Base-by-base conservation (phyloP, 2,797 vertebrate species). In the Danio jaintianensis region DNA sequence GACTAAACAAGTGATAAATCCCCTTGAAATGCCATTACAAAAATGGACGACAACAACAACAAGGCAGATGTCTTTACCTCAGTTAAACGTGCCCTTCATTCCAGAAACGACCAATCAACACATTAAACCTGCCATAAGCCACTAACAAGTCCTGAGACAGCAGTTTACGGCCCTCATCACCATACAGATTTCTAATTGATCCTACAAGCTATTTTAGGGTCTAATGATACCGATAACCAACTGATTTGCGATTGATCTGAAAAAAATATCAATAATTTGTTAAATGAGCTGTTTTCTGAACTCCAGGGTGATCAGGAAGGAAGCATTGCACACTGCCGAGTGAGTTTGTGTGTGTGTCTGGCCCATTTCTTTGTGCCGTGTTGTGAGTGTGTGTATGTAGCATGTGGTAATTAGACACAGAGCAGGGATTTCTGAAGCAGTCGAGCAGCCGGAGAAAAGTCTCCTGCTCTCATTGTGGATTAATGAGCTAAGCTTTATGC, bases 401-500 rank as follows among this genome's bases (percentile, higher is more conserved):
- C 18, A 6, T 63, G 53, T 56, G 67, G 71, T 76, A 84, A 78
- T 78, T 75, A 78, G 50, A 75, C 58, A 71, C 69, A 69, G 36
- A 76, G 38, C 59, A 11, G 53, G 71, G 48, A 76, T 82, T 70
- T 82, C 43, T 78, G 52, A 71, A 75, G 62, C 75, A 53, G 53
- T 63, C 16, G 36, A 66, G 72, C 83, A 80, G 72, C 40, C 66
- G 59, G 72, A 85, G 71, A 68, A 75, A 74, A 67, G 61, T 40
- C 47, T 48, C 36, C 56, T 61, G 18, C 55, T 48, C 61, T 85
- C 77, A 82, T 61, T 80, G 80, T 75, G 66, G 69, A 79, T 82
- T 82, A 79, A 80, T 80, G 83, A 80, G 75, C 67, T 22, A 68
- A 50, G 76, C 80, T 79, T 85, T 75, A 80, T 42, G 7, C 77